Conservation (phyloP, 2,797 vertebrate species). For the Helarctos malayanus region DNA sequence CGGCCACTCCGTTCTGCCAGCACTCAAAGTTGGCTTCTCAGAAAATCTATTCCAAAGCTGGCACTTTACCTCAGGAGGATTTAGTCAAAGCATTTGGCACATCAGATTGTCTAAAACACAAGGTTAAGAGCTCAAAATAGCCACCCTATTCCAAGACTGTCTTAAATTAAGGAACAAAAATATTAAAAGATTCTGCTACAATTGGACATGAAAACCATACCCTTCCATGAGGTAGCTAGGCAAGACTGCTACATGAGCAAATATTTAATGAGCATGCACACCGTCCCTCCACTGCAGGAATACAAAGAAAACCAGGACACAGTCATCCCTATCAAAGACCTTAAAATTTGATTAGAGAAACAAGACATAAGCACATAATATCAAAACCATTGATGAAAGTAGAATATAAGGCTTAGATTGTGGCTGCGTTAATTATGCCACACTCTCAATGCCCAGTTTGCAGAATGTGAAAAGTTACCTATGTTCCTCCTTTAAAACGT, state of each 20-base stretch:
- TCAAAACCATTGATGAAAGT: conserved; percentile 69
- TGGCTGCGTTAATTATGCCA: conserved; percentile 59
- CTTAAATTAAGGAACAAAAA: conserved; percentile 81
- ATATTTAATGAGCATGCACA: conserved; percentile 58
- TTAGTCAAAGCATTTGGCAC: conserved; percentile 81
- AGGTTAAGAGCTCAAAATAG: conserved; percentile 79
- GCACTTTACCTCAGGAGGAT: conserved; percentile 82
- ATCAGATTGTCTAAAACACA: conserved; percentile 78
- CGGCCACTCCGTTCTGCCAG: conserved; percentile 74
- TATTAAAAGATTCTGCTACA: conserved; percentile 78
- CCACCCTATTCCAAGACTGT: conserved; percentile 68
- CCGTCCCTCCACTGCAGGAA: conserved; percentile 47
- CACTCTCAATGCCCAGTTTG: conserved; percentile 16
- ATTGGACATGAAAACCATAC: conserved; percentile 73
- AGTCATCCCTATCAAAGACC: conserved; percentile 51
- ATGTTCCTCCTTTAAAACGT: neutral
- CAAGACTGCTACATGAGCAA: conserved; percentile 70
- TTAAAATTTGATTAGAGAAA: conserved; percentile 77
- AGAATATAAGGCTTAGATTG: conserved; percentile 63
- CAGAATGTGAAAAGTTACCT: conserved; percentile 46
- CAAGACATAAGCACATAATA: conserved; percentile 66
- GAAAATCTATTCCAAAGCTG: conserved; percentile 72
- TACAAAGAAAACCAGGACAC: conserved; percentile 63
- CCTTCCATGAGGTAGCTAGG: conserved; percentile 51
- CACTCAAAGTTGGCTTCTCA: conserved; percentile 77